phyloP scores from a whole-genome alignment of 2,113 vertebrate species.

The Blennius ocellaris region DNA sequence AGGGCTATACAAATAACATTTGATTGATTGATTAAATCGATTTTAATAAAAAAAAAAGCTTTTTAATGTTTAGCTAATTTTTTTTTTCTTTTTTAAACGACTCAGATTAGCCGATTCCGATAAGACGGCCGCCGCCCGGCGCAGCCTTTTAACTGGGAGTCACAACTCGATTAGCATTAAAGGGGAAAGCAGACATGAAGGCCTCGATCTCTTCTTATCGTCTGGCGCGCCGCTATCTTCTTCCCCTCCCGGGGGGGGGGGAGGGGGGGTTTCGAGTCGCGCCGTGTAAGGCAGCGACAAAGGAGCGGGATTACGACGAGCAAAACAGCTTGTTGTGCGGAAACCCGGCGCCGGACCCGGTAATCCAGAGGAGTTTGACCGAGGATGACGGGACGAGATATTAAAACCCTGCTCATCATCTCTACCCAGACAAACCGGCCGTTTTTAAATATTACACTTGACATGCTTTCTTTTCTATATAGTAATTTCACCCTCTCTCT shows the following conservation, averaged over 20 bases:
- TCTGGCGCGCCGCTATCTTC: slow-evolving; percentile 3
- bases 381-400: slow-evolving; percentile 53
- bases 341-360: slow-evolving; percentile 47
- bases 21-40: too few relatives aligned
- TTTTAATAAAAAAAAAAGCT: too few relatives aligned
- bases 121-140: too few relatives aligned
- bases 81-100: too few relatives aligned
- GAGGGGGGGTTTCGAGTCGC: too few relatives aligned
- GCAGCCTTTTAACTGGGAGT: too few relatives aligned
- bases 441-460: background rate
- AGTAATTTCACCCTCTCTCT: background rate
- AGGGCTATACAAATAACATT: too few relatives aligned
- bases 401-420: slow-evolving; percentile 22
- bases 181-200: background rate
- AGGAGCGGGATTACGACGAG: slow-evolving; percentile 51
- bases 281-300: slow-evolving; percentile 51
- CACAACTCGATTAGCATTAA: slow-evolving; percentile 32
- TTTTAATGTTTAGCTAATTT: too few relatives aligned
- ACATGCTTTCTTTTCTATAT: background rate
- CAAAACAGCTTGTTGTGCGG: slow-evolving; percentile 51
- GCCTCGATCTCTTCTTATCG: slow-evolving; percentile 8
- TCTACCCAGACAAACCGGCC: too few relatives aligned
- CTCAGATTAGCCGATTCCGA: too few relatives aligned
- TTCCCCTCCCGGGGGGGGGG: too few relatives aligned
- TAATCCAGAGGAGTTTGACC: slow-evolving; percentile 63